Conservation (phyloP, 1,140 invertebrate genomes). For the Plodia interpunctella region DNA sequence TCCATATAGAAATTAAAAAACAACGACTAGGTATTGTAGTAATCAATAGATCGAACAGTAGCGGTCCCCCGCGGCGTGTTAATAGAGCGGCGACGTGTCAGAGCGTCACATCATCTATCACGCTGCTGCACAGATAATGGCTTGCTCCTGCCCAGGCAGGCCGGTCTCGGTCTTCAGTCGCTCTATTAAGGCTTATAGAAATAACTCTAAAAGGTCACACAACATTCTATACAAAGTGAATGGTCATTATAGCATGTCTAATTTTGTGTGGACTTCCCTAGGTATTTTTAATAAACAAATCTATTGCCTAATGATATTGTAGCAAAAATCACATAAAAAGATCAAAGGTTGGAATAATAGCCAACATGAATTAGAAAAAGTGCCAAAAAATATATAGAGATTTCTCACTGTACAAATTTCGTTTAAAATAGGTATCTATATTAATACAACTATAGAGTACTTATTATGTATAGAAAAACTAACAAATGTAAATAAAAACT, state of each 20-base stretch:
- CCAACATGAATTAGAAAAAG: no score
- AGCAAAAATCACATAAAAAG: no score
- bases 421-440: no score
- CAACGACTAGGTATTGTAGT: background rate
- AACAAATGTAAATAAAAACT: background rate
- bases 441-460: background rate
- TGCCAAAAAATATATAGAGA: no score
- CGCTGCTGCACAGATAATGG: slow-evolving; percentile 2
- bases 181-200: slow-evolving; percentile 12
- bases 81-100: slow-evolving; percentile 10
- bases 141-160: background rate
- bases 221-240: background rate
- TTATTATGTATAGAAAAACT: background rate
- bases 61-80: slow-evolving; percentile 9
- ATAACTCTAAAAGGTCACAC: no score
- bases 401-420: no score
- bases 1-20: background rate
- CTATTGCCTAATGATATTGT: no score
- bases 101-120: slow-evolving; percentile 14
- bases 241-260: no score
- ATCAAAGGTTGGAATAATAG: no score
- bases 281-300: no score
- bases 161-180: slow-evolving; percentile 30
- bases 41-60: slow-evolving; percentile 13
- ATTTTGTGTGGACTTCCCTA: no score